Percentiles rank a stretch among this genome's conserved stretches.
These are phyloP conservation scores for Lordiphosa mommai DNA, from an alignment of 1,140 invertebrate genomes.

Conservation along the genomic window DNA sequence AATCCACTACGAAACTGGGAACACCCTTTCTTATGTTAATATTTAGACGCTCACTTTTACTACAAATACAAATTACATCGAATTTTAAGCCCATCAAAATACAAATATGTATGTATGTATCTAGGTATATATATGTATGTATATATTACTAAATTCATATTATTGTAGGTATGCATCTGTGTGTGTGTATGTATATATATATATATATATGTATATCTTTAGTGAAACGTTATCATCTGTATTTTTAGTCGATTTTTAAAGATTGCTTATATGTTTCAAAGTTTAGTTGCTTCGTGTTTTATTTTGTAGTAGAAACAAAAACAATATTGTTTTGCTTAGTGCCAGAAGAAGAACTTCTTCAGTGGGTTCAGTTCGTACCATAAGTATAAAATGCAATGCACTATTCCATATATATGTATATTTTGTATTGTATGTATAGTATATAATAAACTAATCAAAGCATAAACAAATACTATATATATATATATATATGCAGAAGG, in stretches of 20 bases:
- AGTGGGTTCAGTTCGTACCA: constrained; percentile 75
- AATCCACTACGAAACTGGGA: constrained; percentile 40
- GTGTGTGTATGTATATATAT: constrained; percentile 18
- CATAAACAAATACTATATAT: constrained; percentile 38
- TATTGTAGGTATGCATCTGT: constrained; percentile 12
- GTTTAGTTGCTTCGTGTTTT: constrained; percentile 62
- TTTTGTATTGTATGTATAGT: constrained; percentile 27
- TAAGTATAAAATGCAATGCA: constrained; percentile 71
- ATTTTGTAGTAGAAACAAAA: constrained; percentile 49
- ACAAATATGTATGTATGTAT: constrained; percentile 37
- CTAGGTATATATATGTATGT: constrained; percentile 9
- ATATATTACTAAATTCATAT: constrained; percentile 35
- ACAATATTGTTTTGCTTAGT: constrained; percentile 51
- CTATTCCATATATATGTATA: constrained; percentile 42
- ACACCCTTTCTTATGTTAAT: neutral
- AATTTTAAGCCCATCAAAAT: constrained; percentile 58
- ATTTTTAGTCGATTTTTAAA: constrained; percentile 64
- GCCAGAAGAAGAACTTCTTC: constrained; percentile 72
- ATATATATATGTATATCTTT: constrained; percentile 37
- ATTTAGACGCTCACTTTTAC: constrained; percentile 41
- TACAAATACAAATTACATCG: constrained; percentile 45
- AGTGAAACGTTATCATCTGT: constrained; percentile 46
- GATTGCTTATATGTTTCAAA: constrained; percentile 75
- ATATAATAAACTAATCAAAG: constrained; percentile 42
- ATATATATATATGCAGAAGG: constrained; percentile 25